Percentiles rank a stretch among this genome's conserved stretches.
phyloP scores from a whole-genome alignment of 2,113 vertebrate species.

The Edolisoma coerulescens region DNA sequence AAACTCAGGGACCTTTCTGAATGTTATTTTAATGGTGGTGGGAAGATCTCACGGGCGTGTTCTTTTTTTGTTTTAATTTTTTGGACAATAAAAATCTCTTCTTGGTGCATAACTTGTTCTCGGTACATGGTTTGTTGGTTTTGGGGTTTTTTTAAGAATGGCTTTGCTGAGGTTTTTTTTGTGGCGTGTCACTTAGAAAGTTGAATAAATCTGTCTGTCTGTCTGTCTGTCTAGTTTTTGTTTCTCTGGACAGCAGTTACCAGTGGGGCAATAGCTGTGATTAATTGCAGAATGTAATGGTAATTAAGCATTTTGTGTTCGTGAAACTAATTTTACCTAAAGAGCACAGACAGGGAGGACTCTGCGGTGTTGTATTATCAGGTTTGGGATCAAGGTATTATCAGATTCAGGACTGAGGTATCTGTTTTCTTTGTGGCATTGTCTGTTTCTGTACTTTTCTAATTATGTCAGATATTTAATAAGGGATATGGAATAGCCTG shows the following conservation, averaged over 20 bases:
- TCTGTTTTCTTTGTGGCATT: not conserved
- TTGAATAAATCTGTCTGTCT: not conserved
- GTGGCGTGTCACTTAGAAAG: not conserved
- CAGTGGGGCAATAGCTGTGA: not conserved
- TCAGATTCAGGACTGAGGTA: not conserved
- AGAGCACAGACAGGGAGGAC: not conserved
- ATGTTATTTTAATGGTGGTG: not conserved
- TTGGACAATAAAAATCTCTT: conserved; percentile 63
- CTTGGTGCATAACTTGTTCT: not conserved
- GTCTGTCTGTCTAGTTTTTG: not conserved
- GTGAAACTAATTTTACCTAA: not conserved
- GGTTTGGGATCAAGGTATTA: not conserved
- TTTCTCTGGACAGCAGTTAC: not conserved
- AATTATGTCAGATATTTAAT: not conserved
- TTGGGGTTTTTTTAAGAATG: not conserved
- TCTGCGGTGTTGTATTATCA: not conserved
- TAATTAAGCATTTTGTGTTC: not conserved
- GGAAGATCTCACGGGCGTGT: not conserved
- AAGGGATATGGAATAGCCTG: not conserved
- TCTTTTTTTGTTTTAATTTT: not conserved
- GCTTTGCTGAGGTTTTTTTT: not conserved
- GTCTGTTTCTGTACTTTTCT: conserved; percentile 7
- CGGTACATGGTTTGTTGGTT: not conserved
- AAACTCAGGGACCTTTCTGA: not conserved
- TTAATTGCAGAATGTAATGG: conserved; percentile 6